phyloP scores from a whole-genome alignment of 2,888 invertebrate genomes.

The Allolobophora icterica region DNA sequence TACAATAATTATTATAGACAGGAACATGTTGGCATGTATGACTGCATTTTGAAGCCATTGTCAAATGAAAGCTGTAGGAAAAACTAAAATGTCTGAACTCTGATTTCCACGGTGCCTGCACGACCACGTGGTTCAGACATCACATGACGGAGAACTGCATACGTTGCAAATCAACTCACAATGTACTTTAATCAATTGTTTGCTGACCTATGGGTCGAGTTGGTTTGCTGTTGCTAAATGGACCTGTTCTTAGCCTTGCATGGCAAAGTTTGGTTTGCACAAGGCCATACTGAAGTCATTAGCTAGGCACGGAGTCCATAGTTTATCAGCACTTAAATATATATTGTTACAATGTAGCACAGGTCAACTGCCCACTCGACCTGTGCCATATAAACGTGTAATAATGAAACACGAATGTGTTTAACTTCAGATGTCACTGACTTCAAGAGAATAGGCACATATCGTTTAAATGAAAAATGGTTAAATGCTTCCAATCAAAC shows the following conservation, averaged over 20 bases:
- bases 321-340: background rate
- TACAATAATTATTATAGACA: too few species aligned
- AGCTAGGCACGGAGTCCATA: background rate
- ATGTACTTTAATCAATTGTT: too few species aligned
- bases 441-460: background rate
- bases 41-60: background rate
- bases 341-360: background rate
- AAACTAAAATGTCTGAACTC: too few species aligned
- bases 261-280: background rate
- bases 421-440: background rate
- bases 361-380: background rate
- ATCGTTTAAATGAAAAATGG: background rate
- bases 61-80: background rate
- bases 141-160: too few species aligned
- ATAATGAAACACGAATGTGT: background rate
- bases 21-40: too few species aligned
- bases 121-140: too few species aligned
- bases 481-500: background rate
- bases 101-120: too few species aligned
- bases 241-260: background rate
- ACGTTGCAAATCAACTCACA: too few species aligned
- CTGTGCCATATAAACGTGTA: background rate
- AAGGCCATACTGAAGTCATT: background rate
- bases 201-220: background rate
- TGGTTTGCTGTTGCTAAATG: background rate